phyloP scores from a whole-genome alignment of 2,797 vertebrate species.

The Sebastes kiyomatsui region DNA sequence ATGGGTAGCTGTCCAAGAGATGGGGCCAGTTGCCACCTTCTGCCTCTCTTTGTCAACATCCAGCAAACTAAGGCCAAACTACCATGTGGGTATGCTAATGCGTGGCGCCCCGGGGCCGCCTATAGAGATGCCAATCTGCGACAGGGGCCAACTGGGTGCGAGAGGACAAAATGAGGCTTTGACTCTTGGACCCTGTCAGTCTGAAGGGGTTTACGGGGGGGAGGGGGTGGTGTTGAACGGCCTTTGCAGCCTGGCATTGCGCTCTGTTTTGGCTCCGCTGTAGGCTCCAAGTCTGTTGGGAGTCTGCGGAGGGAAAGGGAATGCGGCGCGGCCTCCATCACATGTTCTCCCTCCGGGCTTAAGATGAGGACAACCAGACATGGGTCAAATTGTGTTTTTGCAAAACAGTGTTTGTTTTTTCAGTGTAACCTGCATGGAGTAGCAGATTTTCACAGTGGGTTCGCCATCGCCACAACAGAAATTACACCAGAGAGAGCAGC shows the following conservation, averaged over 20 bases:
- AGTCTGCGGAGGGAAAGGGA: conserved; percentile 11
- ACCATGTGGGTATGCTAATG: conserved; percentile 70
- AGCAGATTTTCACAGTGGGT: conserved; percentile 10
- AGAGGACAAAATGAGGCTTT: conserved; percentile 43
- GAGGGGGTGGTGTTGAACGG: conserved; percentile 35
- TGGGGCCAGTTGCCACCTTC: conserved; percentile 56
- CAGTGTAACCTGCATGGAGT: not conserved
- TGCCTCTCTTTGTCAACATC: conserved; percentile 62
- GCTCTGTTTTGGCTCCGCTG: conserved; percentile 19
- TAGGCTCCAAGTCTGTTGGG: not conserved
- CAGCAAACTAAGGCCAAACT: conserved; percentile 55
- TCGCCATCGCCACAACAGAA: not conserved
- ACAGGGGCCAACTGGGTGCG: conserved; percentile 17
- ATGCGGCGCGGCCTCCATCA: conserved; percentile 15
- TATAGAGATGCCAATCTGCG: conserved; percentile 63
- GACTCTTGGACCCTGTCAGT: conserved; percentile 58
- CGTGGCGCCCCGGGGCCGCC: conserved; percentile 34
- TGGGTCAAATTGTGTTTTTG: conserved; percentile 18
- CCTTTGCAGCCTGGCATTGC: conserved; percentile 30
- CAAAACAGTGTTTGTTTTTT: conserved; percentile 23
- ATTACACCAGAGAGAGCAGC: conserved; percentile 6
- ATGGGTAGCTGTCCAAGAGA: conserved; percentile 59
- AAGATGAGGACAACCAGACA: conserved; percentile 15
- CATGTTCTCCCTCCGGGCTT: conserved; percentile 12
- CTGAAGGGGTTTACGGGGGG: conserved; percentile 39